phyloP scores from a whole-genome alignment of 2,888 invertebrate genomes.

The Sinotaia quadrata region DNA sequence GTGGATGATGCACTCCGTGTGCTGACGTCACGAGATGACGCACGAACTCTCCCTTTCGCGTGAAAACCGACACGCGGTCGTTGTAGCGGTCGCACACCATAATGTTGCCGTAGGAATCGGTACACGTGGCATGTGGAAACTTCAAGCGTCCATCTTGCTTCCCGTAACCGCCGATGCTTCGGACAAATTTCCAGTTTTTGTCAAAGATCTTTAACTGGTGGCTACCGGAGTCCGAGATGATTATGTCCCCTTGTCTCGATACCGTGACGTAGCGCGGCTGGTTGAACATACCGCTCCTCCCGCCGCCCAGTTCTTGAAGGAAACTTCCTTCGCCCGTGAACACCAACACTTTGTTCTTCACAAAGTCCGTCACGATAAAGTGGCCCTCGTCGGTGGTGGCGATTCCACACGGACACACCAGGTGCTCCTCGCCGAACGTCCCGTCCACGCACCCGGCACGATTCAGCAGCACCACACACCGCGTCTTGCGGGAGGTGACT shows the following conservation, averaged over 20 bases:
- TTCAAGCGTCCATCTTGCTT: slow-evolving; percentile 73
- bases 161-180: slow-evolving; percentile 73
- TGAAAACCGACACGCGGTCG: slow-evolving; percentile 54
- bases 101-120: slow-evolving; percentile 73
- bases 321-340: slow-evolving; percentile 31
- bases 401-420: slow-evolving; percentile 53
- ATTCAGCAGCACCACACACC: slow-evolving; percentile 48
- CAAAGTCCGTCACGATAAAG: slow-evolving; percentile 73
- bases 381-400: slow-evolving; percentile 60
- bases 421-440: slow-evolving; percentile 44
- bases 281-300: slow-evolving; percentile 60
- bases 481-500: slow-evolving; percentile 50
- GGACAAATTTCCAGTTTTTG: slow-evolving; percentile 69
- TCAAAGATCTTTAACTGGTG: slow-evolving; percentile 74
- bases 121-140: slow-evolving; percentile 74
- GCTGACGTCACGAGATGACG: slow-evolving; percentile 47
- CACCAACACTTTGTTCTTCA: slow-evolving; percentile 64
- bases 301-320: slow-evolving; percentile 8
- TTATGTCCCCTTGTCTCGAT: slow-evolving; percentile 69
- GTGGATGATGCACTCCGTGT: slow-evolving; percentile 42
- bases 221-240: slow-evolving; percentile 74
- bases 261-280: slow-evolving; percentile 74
- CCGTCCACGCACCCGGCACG: slow-evolving; percentile 35
- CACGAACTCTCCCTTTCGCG: slow-evolving; percentile 49
- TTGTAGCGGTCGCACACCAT: slow-evolving; percentile 75